phyloP scores from a whole-genome alignment of 2,888 invertebrate species.

The Steinernema hermaphroditum region DNA sequence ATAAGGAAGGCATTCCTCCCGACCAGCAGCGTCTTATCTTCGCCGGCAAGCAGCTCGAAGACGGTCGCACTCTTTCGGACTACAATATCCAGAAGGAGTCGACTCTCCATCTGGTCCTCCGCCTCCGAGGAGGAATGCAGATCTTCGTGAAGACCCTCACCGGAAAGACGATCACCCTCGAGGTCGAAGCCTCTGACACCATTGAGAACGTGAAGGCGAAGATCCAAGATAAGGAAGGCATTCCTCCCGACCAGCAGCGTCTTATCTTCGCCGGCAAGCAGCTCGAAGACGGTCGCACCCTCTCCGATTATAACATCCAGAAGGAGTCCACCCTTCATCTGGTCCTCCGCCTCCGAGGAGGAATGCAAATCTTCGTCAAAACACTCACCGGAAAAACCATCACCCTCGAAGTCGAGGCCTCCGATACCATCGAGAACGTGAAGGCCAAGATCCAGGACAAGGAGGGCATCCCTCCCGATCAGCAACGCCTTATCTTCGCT shows the following conservation, averaged over 20 bases:
- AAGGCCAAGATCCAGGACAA: slow-evolving; percentile 65
- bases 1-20: slow-evolving; percentile 64
- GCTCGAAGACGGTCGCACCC: slow-evolving; percentile 87
- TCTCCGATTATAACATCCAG: slow-evolving; percentile 92
- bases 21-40: slow-evolving; percentile 63
- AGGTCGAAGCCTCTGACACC: slow-evolving; percentile 64
- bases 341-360: slow-evolving; percentile 68
- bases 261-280: too few species aligned
- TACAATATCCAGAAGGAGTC: too few species aligned
- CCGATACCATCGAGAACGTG: slow-evolving; percentile 64
- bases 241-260: slow-evolving; percentile 63
- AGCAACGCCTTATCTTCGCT: slow-evolving; percentile 65
- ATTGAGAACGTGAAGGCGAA: slow-evolving; percentile 65
- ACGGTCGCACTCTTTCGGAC: too few species aligned
- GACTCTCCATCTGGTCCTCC: too few species aligned
- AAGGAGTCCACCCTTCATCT: slow-evolving; percentile 76
- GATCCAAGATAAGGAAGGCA: slow-evolving; percentile 64
- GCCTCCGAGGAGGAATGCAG: slow-evolving; percentile 75
- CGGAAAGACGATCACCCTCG: slow-evolving; percentile 76
- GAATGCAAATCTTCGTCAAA: slow-evolving; percentile 94
- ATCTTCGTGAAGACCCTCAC: slow-evolving; percentile 93
- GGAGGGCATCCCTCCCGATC: slow-evolving; percentile 64
- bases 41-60: slow-evolving; percentile 43
- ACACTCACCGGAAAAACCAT: slow-evolving; percentile 86
- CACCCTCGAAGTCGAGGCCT: slow-evolving; percentile 62